phyloP scores from a whole-genome alignment of 2,888 invertebrate species.

The Tiliacea aurago region DNA sequence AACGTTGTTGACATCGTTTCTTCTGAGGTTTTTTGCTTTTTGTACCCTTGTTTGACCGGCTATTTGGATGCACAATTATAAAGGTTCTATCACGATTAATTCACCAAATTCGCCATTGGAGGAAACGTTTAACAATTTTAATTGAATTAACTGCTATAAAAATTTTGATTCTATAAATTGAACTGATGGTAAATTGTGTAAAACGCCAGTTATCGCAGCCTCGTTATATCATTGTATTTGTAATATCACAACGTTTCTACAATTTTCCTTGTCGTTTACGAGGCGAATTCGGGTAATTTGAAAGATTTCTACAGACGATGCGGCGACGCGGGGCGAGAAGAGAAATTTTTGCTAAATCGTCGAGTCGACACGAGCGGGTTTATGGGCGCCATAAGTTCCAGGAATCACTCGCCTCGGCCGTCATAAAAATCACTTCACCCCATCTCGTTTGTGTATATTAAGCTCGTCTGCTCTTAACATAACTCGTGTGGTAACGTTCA shows the following conservation, averaged over 20 bases:
- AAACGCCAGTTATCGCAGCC: constrained; percentile 66
- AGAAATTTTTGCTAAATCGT: constrained; percentile 85
- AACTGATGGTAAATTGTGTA: constrained; percentile 38
- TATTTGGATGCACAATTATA: background rate
- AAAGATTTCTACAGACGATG: constrained; percentile 79
- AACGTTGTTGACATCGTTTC: constrained; percentile 20
- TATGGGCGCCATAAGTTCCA: constrained; percentile 87
- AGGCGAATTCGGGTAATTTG: constrained; percentile 85
- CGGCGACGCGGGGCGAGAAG: constrained; percentile 68
- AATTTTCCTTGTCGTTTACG: constrained; percentile 81
- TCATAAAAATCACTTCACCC: constrained; percentile 85
- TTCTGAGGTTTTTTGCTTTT: constrained; percentile 1
- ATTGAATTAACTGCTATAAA: constrained; percentile 9
- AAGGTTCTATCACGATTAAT: background rate
- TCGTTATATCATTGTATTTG: constrained; percentile 80
- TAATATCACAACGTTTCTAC: constrained; percentile 75
- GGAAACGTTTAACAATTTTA: constrained; percentile 16
- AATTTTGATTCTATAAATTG: constrained; percentile 18
- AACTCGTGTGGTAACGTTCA: constrained; percentile 60
- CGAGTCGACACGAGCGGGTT: constrained; percentile 84
- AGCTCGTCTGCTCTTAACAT: constrained; percentile 70
- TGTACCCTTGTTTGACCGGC: constrained; percentile 5
- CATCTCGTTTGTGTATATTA: constrained; percentile 69
- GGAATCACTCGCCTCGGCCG: constrained; percentile 80
- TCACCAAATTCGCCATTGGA: background rate